These are phyloP conservation scores for Nezara viridula DNA, from an alignment of 2,888 invertebrate species.

Conservation along the genomic window DNA sequence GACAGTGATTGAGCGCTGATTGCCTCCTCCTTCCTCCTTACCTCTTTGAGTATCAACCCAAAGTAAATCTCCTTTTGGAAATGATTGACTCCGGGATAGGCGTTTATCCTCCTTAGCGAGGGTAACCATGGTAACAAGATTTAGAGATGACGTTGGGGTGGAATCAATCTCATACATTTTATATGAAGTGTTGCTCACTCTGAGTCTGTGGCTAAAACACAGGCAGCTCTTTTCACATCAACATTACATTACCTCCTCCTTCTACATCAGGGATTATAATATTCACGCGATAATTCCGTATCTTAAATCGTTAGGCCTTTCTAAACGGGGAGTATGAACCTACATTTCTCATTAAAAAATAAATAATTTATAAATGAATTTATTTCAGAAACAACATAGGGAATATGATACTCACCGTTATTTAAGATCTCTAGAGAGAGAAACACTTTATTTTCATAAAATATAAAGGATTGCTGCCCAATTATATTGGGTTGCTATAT, in stretches of 20 bases:
- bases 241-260: neutral
- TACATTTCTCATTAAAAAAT: neutral
- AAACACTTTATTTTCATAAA: no score
- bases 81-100: slow-evolving; percentile 56
- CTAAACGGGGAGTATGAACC: neutral
- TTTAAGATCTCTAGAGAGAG: no score
- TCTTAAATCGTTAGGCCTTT: neutral
- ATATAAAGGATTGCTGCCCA: no score
- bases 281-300: neutral
- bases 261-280: neutral
- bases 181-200: slow-evolving; percentile 42
- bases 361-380: neutral
- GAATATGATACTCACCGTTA: no score
- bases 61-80: slow-evolving; percentile 52
- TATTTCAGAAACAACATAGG: no score
- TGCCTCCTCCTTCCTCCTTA: neutral
- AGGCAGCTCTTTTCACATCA: slow-evolving; percentile 44
- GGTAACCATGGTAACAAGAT: slow-evolving; percentile 52
- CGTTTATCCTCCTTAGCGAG: slow-evolving; percentile 58
- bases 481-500: no score
- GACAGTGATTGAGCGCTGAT: slow-evolving; percentile 9
- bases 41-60: slow-evolving; percentile 47
- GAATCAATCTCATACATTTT: slow-evolving; percentile 51
- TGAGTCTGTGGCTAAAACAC: slow-evolving; percentile 45
- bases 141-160: slow-evolving; percentile 55